Evolutionary conservation across 2,113 vertebrate genomes (phyloP).

Genomic region (Sebastes schlegelii): DNA sequence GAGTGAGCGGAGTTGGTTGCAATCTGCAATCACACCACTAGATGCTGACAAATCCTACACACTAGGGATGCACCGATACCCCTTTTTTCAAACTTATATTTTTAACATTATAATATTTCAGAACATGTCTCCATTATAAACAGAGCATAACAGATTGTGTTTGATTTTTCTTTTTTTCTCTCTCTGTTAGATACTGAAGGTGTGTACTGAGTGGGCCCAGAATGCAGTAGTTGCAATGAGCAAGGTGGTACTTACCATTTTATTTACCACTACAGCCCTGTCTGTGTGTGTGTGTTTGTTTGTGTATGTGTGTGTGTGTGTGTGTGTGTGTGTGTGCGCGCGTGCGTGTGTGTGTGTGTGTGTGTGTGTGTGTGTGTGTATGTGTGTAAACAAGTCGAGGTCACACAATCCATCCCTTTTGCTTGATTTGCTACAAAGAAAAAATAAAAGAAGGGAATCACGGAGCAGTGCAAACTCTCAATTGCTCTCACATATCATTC

Average conservation of each 20-base stretch:
- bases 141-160: no score
- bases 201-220: background rate
- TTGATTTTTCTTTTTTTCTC: background rate
- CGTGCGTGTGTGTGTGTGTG: background rate
- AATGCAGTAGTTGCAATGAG: background rate
- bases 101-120: no score
- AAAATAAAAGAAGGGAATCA: constrained; percentile 9
- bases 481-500: constrained; percentile 5
- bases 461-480: background rate
- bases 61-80: no score
- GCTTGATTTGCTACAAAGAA: background rate
- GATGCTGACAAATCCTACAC: no score
- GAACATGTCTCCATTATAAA: no score
- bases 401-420: background rate
- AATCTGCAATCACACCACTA: no score
- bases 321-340: background rate
- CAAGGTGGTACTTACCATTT: background rate
- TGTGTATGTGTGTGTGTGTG: background rate
- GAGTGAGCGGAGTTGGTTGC: no score
- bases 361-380: background rate
- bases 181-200: background rate
- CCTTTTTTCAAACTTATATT: no score
- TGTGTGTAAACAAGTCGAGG: constrained; percentile 24
- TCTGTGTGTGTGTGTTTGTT: background rate
- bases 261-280: background rate